These are phyloP conservation scores for Drosophila sucinea DNA, from an alignment of 1,140 invertebrate species.

Conservation along the genomic window DNA sequence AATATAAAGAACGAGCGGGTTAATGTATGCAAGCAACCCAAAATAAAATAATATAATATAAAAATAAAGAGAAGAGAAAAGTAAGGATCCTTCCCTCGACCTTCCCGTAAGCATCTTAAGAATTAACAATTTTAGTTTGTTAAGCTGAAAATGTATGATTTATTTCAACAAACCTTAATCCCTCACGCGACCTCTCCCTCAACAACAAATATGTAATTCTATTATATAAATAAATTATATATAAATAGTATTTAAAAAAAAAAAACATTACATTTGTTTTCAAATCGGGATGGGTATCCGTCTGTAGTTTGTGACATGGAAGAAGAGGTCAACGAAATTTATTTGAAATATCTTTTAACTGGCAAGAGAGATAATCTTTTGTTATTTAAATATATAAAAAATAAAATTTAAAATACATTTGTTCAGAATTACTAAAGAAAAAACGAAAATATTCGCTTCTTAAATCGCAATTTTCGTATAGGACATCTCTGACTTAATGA, in stretches of 20 bases:
- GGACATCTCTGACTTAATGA: background rate
- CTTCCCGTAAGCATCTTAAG: slow-evolving; percentile 53
- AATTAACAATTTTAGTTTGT: slow-evolving; percentile 59
- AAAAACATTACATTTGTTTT: background rate
- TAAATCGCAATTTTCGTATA: too few species aligned
- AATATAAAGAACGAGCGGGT: slow-evolving; percentile 34
- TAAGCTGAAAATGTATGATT: slow-evolving; percentile 68
- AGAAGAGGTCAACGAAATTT: too few species aligned
- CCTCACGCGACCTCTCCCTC: slow-evolving; percentile 42
- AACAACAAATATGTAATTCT: slow-evolving; percentile 76
- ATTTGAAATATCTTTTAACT: too few species aligned
- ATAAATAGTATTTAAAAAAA: slow-evolving; percentile 78
- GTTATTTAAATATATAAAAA: too few species aligned
- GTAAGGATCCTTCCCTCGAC: slow-evolving; percentile 8
- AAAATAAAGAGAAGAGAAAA: slow-evolving; percentile 24
- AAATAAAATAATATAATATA: slow-evolving; percentile 33
- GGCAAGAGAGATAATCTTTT: too few species aligned
- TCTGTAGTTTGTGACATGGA: too few species aligned
- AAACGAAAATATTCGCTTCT: too few species aligned
- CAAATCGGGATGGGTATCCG: background rate
- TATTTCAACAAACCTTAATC: slow-evolving; percentile 56
- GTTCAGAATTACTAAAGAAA: too few species aligned
- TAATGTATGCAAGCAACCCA: slow-evolving; percentile 33
- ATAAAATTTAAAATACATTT: too few species aligned
- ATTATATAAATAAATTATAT: slow-evolving; percentile 82